Evolutionary conservation across 1,140 invertebrate species (phyloP), one percentile per base, ranked within the genome.

Genomic region (Sycophila sp.): DNA sequence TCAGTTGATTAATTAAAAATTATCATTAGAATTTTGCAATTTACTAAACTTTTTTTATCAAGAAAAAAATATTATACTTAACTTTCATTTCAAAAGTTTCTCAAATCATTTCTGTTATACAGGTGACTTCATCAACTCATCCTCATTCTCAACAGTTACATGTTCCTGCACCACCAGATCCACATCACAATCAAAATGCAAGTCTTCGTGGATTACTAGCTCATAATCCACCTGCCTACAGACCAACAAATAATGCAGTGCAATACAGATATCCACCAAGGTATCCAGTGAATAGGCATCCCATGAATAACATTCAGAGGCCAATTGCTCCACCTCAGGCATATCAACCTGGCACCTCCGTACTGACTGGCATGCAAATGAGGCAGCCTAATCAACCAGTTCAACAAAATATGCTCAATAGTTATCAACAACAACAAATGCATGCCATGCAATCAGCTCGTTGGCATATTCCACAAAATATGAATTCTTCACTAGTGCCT

Each of bases 81-180:
- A n/a, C n/a, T n/a, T n/a, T n/a, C n/a, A n/a, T n/a, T n/a, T n/a
- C n/a, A n/a, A n/a, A n/a, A n/a, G n/a, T n/a, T n/a, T n/a, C n/a
- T n/a, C 3, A 51, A 26, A 28, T 51, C 19, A 17, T 56, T 58
- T 59, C 45, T 68, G 10, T 38, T 4, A 17, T 24, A 32, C 79
- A 85, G 78, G 85, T 87, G 10, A 87, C 87, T 5, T 88, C 87
- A 2, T 88, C 87, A 2, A 88, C 87, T 0, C 88, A 85, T 81
- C 88, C 88, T 8, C 85, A 85, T 73, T 78, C 80, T 24, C 75
- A 80, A 55, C 78, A 78, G 36, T 71, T 80, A 58, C 76, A 75
- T 19, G 80, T 82, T 63, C 80, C 85, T 55, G 80, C 80, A 32
- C 83, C 83, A 36, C 83, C 83, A 6, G 77, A 83, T 22, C 84